phyloP scores from a whole-genome alignment of 2,797 vertebrate species.

The Valencia hispanica region DNA sequence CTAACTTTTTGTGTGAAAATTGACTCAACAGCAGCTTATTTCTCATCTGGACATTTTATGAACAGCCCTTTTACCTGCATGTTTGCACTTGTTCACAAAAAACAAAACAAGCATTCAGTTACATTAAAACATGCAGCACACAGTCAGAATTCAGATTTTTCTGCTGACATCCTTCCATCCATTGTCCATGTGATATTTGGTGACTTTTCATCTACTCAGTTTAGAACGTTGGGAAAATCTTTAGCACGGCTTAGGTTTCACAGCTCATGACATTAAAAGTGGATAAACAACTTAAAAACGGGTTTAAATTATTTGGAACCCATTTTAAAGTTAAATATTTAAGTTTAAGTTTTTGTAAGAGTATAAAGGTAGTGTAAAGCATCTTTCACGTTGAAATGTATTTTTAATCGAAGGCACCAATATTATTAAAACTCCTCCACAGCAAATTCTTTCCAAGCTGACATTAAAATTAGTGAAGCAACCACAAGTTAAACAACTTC shows the following conservation, averaged over 20 bases:
- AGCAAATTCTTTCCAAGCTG: not conserved
- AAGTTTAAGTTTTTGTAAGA: not conserved
- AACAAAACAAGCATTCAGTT: too few species aligned
- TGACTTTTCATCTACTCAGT: not conserved
- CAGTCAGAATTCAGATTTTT: too few species aligned
- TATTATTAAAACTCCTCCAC: not conserved
- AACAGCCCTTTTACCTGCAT: too few species aligned
- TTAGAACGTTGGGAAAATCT: not conserved
- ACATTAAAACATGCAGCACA: too few species aligned
- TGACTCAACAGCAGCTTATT: too few species aligned
- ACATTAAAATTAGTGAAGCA: not conserved
- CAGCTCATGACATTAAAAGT: not conserved
- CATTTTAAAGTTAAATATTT: not conserved
- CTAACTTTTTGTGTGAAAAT: too few species aligned
- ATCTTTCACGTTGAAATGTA: not conserved
- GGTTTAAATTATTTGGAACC: not conserved
- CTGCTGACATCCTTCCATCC: not conserved
- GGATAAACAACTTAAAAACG: not conserved
- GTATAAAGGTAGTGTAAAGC: not conserved
- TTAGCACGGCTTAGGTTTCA: not conserved
- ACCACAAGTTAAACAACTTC: slow-evolving; percentile 8
- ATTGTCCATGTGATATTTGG: not conserved
- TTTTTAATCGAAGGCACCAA: not conserved
- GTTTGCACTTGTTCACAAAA: too few species aligned
- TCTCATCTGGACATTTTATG: too few species aligned